These are phyloP conservation scores for Neosilurus mollespiculum DNA, from an alignment of 2,797 vertebrate species.

Conservation along the genomic window DNA sequence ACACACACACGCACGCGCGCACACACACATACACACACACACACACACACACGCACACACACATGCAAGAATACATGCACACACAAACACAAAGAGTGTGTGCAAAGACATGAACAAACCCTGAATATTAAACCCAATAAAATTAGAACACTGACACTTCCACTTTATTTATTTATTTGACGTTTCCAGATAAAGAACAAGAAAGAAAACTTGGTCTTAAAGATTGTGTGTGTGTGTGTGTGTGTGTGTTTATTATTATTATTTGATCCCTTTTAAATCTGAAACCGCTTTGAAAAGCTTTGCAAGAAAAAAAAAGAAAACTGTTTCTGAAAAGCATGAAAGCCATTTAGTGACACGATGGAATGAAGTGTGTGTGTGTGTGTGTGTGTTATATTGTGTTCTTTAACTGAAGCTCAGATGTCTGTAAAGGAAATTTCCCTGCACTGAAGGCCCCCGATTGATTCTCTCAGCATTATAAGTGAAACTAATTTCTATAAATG, in stretches of 20 bases:
- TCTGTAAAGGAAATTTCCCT: slow-evolving; percentile 53
- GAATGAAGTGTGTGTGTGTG: slow-evolving; percentile 32
- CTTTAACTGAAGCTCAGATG: slow-evolving; percentile 54
- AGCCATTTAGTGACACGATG: slow-evolving; percentile 54
- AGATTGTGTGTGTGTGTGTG: slow-evolving; percentile 49
- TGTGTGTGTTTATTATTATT: slow-evolving; percentile 53
- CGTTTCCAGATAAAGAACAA: background rate
- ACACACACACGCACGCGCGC: too few species aligned
- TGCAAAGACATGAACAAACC: background rate
- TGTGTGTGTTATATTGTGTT: slow-evolving; percentile 37
- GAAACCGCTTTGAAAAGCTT: slow-evolving; percentile 54
- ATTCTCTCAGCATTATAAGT: slow-evolving; percentile 53
- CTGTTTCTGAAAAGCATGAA: slow-evolving; percentile 50
- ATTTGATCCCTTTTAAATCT: slow-evolving; percentile 50
- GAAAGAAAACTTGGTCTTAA: slow-evolving; percentile 3
- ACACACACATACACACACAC: too few species aligned
- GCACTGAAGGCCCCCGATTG: slow-evolving; percentile 52
- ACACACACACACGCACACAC: too few species aligned
- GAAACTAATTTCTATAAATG: slow-evolving; percentile 59
- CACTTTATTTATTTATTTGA: background rate
- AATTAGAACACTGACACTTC: background rate
- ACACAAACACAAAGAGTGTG: background rate
- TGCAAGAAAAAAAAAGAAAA: slow-evolving; percentile 47
- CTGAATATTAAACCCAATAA: background rate
- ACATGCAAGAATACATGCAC: too few species aligned